Evolutionary conservation across 2,113 vertebrate genomes (phyloP).

Genomic region (Struthio camelus): DNA sequence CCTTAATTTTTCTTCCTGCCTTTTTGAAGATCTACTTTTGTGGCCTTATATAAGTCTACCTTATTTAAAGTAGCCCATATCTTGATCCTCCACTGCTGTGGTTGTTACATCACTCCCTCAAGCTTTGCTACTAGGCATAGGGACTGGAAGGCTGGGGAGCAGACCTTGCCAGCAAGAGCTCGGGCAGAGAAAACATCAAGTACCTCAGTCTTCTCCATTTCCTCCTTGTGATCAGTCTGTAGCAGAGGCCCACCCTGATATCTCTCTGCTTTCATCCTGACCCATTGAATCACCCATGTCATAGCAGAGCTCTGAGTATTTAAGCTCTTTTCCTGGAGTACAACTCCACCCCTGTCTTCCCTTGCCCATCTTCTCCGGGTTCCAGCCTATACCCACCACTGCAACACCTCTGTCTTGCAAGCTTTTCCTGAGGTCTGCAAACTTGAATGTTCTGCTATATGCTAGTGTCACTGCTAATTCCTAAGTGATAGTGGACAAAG

Average conservation of each 20-base stretch:
- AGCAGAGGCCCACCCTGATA: neutral
- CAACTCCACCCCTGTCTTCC: neutral
- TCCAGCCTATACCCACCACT: neutral
- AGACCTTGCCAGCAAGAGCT: neutral
- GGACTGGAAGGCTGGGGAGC: neutral
- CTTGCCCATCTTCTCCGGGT: neutral
- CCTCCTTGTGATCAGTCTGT: neutral
- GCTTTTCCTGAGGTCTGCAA: neutral
- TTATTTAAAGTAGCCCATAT: neutral
- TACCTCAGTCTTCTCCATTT: neutral
- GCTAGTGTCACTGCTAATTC: neutral
- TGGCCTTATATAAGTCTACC: neutral
- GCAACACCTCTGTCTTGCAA: neutral
- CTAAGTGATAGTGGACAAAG: neutral
- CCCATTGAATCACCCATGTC: neutral
- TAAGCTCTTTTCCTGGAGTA: neutral
- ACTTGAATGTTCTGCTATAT: neutral
- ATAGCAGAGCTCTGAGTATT: neutral
- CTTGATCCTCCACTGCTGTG: neutral
- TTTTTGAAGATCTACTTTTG: neutral
- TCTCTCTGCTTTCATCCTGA: neutral
- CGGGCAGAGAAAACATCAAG: too few relatives aligned
- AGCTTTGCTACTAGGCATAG: neutral
- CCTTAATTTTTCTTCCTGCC: neutral
- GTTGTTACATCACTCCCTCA: neutral